Base-by-base conservation (phyloP, 2,113 vertebrate genomes). In the Planiliza haematocheilus region DNA sequence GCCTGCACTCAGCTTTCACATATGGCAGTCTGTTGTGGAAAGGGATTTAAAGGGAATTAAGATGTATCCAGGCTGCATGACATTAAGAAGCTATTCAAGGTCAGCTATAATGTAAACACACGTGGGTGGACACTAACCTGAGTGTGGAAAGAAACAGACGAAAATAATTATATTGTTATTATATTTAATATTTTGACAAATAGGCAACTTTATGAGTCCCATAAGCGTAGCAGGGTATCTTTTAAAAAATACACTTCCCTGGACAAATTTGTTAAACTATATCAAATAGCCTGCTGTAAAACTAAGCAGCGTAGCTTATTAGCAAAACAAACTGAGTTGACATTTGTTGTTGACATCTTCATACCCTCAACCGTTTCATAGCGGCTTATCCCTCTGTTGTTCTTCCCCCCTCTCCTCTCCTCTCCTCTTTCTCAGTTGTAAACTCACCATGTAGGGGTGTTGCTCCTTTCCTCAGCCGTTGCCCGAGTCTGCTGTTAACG, bases 41-140 rank as follows among this genome's bases (percentile, higher is more conserved):
- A 68, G 71, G 86, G 90, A 82, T 81, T 94, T 90, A 86, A 81
- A 77, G 52, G 81, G 92, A 88, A 86, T 94, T 93, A 82, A 76
- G 66, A 77, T 30, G 67, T 21, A 51, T 69, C 56, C 59, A 69
- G 55, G 67, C 63, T 74, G 79, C 79, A 67, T 83, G 82, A 77
- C 77, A 77, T 81, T 64, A 77, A 58, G 63, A 80, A 49, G 81
- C 68, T 74, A 69, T 62, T 79, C 85, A 87, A 90, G 84, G 91
- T 86, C 79, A 83, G 10, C 56, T 46, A 61, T 75, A 49, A 6
- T 70, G 63, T 72, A 75, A 83, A 65, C 37, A 72, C 14, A 72
- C 17, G 21, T 65, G 46, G 37, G 21, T 65, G 46, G 37, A 73
- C 16, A 56, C 42, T 55, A 38, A 61, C 20, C 16, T 36, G 34